Conservation (phyloP, 2,797 vertebrate genomes). For the Melanogrammus aeglefinus region DNA sequence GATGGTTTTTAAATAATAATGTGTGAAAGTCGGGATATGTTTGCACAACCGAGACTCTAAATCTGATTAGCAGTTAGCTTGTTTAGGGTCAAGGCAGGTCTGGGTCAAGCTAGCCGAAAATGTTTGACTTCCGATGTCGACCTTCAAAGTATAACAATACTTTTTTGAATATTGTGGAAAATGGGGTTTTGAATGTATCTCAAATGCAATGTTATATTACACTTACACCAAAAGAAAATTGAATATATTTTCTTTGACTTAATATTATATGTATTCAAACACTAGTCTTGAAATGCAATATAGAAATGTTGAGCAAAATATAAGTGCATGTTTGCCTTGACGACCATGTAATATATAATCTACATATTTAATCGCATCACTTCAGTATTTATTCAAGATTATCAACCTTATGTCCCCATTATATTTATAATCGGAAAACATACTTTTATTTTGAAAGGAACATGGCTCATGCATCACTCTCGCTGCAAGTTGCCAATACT, state of each 20-base stretch:
- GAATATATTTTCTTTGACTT: background rate
- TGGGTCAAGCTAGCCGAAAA: constrained; percentile 2
- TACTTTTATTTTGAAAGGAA: constrained; percentile 4
- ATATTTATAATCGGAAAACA: background rate
- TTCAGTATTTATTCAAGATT: background rate
- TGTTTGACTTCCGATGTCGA: constrained; percentile 32
- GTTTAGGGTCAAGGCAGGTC: background rate
- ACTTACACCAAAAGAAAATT: background rate
- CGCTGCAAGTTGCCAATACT: background rate
- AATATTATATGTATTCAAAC: background rate
- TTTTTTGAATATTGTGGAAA: background rate
- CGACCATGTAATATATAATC: background rate
- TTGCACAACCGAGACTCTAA: constrained; percentile 54
- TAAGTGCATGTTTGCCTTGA: background rate
- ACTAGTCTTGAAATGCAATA: background rate
- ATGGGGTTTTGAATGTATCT: background rate
- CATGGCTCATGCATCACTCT: background rate
- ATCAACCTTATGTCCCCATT: background rate
- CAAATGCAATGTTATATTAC: background rate
- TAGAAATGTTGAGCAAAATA: background rate
- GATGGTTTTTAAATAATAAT: constrained; percentile 1
- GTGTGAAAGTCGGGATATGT: constrained; percentile 27
- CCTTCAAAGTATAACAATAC: constrained; percentile 2
- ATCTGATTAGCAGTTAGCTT: constrained; percentile 59
- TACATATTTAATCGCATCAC: background rate